Evolutionary conservation across 2,888 invertebrate species (phyloP).

Genomic region (Diarsia brunnea): DNA sequence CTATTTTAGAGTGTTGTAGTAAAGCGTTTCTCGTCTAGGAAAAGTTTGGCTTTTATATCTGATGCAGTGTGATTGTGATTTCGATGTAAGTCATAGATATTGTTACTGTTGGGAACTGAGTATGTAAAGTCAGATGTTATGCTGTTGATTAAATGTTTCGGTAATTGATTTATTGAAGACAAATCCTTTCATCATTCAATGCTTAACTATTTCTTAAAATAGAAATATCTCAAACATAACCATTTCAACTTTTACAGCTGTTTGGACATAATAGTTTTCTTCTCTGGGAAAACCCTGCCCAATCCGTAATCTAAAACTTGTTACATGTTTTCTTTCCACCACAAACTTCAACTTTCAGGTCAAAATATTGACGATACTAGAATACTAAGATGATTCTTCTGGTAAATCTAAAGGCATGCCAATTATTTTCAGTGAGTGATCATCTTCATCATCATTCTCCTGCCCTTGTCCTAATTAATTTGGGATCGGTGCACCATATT

Average conservation of each 20-base stretch:
- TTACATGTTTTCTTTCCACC: neutral
- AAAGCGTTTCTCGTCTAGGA: slow-evolving; percentile 56
- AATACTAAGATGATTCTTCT: neutral
- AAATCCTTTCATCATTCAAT: neutral
- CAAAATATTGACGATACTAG: neutral
- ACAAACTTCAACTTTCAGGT: neutral
- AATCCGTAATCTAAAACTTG: neutral
- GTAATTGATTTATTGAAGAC: neutral
- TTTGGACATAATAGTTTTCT: neutral
- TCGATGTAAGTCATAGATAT: neutral
- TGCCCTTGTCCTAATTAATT: too few species aligned
- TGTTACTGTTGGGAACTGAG: too few species aligned
- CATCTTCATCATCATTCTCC: too few species aligned
- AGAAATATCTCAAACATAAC: neutral
- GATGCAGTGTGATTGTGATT: slow-evolving; percentile 20
- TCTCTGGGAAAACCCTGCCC: neutral
- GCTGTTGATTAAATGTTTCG: neutral
- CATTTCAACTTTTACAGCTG: neutral
- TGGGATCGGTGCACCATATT: too few species aligned
- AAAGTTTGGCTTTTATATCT: slow-evolving; percentile 39
- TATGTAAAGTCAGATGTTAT: neutral
- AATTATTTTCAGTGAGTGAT: slow-evolving; percentile 20
- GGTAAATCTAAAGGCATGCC: neutral
- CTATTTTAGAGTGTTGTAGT: slow-evolving; percentile 63
- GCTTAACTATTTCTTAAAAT: neutral